Evolutionary conservation across 2,888 invertebrate species (phyloP).

Genomic region (Tricholauxania praeusta): DNA sequence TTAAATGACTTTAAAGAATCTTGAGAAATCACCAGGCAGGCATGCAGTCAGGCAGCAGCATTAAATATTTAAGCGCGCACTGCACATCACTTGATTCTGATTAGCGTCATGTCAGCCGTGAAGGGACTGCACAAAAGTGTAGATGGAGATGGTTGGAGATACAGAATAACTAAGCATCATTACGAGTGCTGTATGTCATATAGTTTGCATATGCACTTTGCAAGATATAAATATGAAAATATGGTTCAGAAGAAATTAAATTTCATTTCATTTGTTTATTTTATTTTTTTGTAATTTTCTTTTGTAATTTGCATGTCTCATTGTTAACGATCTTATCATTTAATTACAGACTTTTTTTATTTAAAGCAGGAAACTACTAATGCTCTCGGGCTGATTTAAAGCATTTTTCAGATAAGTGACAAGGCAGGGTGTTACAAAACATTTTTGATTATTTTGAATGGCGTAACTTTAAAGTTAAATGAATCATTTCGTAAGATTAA

Average conservation of each 20-base stretch:
- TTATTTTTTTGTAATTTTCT: not conserved
- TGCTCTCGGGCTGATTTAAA: too few species aligned
- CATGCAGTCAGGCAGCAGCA: not conserved
- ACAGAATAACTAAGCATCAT: not conserved
- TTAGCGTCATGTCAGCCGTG: slow-evolving; percentile 65
- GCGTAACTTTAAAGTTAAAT: too few species aligned
- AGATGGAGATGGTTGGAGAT: not conserved
- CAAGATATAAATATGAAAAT: slow-evolving; percentile 29
- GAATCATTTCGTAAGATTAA: too few species aligned
- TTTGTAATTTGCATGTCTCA: too few species aligned
- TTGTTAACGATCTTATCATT: slow-evolving; percentile 1
- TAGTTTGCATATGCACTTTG: slow-evolving; percentile 3
- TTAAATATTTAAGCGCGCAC: slow-evolving; percentile 29
- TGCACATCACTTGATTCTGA: slow-evolving; percentile 63
- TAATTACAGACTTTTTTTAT: slow-evolving; percentile 41
- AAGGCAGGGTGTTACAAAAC: too few species aligned
- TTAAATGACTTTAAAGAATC: slow-evolving; percentile 65
- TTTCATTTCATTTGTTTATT: slow-evolving; percentile 12
- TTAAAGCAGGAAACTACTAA: not conserved
- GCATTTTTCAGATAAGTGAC: too few species aligned
- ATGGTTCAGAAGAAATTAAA: slow-evolving; percentile 31
- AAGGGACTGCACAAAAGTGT: slow-evolving; percentile 27
- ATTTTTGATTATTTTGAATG: too few species aligned
- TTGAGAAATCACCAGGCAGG: slow-evolving; percentile 2
- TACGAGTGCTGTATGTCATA: slow-evolving; percentile 1